Base-by-base conservation (phyloP, 2,888 invertebrate genomes). In the Brenthis ino region DNA sequence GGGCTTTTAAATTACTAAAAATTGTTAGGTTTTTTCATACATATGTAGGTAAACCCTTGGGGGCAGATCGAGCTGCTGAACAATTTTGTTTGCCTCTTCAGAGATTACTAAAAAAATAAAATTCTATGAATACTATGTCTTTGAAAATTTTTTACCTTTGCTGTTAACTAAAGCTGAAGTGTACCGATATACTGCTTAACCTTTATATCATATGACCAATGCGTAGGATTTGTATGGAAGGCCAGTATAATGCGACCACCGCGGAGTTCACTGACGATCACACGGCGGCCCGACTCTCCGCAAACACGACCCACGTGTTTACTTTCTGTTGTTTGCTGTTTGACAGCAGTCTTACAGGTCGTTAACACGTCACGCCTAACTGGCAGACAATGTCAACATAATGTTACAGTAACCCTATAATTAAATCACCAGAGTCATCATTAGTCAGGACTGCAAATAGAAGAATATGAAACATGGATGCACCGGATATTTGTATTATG, bases 341-440 rank as follows among this genome's bases (percentile, higher is more conserved):
- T 91, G 92, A 91, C 91, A 91, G 90, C 91, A 88, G 84, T 89
- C 89, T 89, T 90, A 90, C 91, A 89, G 91, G 89, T 91, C 89
- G 87, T 93, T 93, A 91, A 85, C 91, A 88, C 85, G 81, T 89
- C 87, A 85, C 82, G 82, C 83, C 85, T 88, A 87, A 89, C 87
- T 85, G 83, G 79, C 81, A 79, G 78, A 84, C 80, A 81, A 76
- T 79, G 80, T 77, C 77, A 77, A 77, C 75, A 77, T 24, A 28
- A 57, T 55, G 70, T 64, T 70, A 64, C 76, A 69, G 77, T 69
- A 77, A 73, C 77, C 75, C 76, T 81, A 78, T 77, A 79, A 84
- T 86, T 83, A 84, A 86, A 85, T 85, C 83, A 82, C 78, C 77
- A 79, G 79, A 77, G 76, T 72, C 77, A 75, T 82, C 82, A 85